Base-by-base conservation (phyloP, 1,140 invertebrate species). In the Nasonia vitripennis region DNA sequence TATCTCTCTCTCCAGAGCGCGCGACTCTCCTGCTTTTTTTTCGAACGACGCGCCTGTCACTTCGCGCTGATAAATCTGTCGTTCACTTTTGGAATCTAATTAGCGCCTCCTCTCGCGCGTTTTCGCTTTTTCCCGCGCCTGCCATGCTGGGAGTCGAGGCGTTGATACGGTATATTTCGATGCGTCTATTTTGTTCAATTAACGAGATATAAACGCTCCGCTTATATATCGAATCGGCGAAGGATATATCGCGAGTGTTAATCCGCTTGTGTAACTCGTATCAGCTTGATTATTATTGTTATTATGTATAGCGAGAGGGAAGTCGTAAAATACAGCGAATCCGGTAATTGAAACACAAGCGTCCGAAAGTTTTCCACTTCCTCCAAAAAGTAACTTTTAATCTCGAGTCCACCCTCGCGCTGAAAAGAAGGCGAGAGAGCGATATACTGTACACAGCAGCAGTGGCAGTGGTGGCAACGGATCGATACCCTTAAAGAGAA, bases 11-110 rank as follows among this genome's bases (percentile, higher is more conserved):
- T 37, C 34, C 34, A 37, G 27, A 27, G 48, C 11, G 55, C 27
- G 78, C 62, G 78, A 9, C 27, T 62, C 9, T 78, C 77, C 31
- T 10, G 10, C 45, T 45, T 70, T 70, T 45, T 45, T 77, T 77
- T 77, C 17, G 71, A 45, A 31, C 68, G 68, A 11, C 37, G 78
- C 67, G 78, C 77, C 77, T 82, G 85, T 86, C 85, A 86, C 74
- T 86, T 82, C 20, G 74, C 77, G 23, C 81, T 86, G 85, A 86
- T 86, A 86, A 86, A 86, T 86, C 81, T 83, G 85, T 86, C 85
- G 85, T 86, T 86, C 85, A 86, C 75, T 86, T 83, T 86, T 83
- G 81, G 85, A 86, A 86, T 83, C 80, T 86, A 86, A 86, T 86
- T 86, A 86, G 85, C 83, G 81, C 5, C 34, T 85, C 82, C 41